phyloP scores from a whole-genome alignment of 2,113 vertebrate genomes.

The Eidolon helvum region DNA sequence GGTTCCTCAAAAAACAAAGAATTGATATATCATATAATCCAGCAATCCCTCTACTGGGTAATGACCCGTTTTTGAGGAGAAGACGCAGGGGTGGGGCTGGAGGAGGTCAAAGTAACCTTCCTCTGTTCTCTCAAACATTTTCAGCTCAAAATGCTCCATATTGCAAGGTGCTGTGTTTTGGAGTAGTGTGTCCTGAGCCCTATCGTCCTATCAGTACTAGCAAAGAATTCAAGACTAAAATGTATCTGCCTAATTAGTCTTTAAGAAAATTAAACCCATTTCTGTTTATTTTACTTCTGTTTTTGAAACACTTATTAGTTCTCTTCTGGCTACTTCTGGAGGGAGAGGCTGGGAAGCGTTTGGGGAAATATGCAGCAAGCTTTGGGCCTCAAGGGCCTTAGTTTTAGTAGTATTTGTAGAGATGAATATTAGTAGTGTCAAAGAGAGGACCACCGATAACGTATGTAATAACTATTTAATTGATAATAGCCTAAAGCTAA shows the following conservation, averaged over 20 bases:
- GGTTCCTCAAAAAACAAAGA: too few relatives aligned
- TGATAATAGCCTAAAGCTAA: not conserved
- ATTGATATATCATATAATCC: too few relatives aligned
- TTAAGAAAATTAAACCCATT: not conserved
- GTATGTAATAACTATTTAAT: not conserved
- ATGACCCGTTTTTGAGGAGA: not conserved
- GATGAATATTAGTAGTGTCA: not conserved
- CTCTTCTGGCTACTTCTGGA: not conserved
- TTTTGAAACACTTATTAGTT: not conserved
- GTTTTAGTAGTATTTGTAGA: not conserved
- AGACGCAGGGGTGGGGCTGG: too few relatives aligned
- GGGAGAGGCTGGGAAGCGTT: not conserved
- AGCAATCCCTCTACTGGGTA: too few relatives aligned
- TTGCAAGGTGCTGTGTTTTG: not conserved
- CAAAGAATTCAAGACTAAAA: not conserved
- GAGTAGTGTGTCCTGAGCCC: not conserved
- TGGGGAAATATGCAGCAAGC: not conserved
- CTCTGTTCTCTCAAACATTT: not conserved
- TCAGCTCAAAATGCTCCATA: not conserved
- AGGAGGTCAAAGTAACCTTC: not conserved
- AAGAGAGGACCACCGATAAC: not conserved
- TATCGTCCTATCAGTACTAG: not conserved
- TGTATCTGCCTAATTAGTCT: rapidly evolving
- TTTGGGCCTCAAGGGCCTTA: not conserved
- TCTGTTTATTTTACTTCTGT: not conserved